A percentile compares a stretch with the other conserved stretches of the same genome.
Conservation (phyloP, 1,140 invertebrate species). For the Limonius californicus region DNA sequence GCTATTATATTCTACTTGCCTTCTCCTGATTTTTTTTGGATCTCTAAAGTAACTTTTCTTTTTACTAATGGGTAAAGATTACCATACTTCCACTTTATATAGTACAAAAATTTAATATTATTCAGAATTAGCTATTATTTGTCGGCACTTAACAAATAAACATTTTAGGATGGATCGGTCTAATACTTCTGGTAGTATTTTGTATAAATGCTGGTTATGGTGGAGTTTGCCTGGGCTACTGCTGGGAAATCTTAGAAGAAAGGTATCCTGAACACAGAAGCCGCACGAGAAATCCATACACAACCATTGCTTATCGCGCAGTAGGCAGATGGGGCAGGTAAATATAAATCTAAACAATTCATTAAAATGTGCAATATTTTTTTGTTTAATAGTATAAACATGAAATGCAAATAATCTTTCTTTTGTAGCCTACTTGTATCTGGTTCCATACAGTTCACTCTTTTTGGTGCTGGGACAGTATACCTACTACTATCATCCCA, state of each 20-base stretch:
- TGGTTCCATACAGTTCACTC: constrained; percentile 56
- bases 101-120: too few relatives aligned
- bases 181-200: constrained; percentile 57
- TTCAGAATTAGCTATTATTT: too few relatives aligned
- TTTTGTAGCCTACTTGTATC: constrained; percentile 49
- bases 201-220: constrained; percentile 58
- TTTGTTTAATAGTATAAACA: too few relatives aligned
- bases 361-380: too few relatives aligned
- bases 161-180: constrained; percentile 60
- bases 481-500: constrained; percentile 66
- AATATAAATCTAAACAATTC: too few relatives aligned
- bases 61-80: too few relatives aligned
- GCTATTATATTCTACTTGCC: too few relatives aligned
- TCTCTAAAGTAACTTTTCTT: too few relatives aligned
- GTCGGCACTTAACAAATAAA: too few relatives aligned
- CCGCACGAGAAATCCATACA: constrained; percentile 62
- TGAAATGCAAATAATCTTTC: too few relatives aligned
- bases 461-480: constrained; percentile 67
- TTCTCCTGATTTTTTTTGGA: too few relatives aligned
- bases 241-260: constrained; percentile 69
- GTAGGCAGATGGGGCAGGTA: constrained; percentile 61
- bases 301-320: constrained; percentile 60
- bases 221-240: constrained; percentile 59
- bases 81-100: too few relatives aligned
- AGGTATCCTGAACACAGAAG: constrained; percentile 58